phyloP scores from a whole-genome alignment of 2,888 invertebrate species.

The Dermolepida albohirtum region DNA sequence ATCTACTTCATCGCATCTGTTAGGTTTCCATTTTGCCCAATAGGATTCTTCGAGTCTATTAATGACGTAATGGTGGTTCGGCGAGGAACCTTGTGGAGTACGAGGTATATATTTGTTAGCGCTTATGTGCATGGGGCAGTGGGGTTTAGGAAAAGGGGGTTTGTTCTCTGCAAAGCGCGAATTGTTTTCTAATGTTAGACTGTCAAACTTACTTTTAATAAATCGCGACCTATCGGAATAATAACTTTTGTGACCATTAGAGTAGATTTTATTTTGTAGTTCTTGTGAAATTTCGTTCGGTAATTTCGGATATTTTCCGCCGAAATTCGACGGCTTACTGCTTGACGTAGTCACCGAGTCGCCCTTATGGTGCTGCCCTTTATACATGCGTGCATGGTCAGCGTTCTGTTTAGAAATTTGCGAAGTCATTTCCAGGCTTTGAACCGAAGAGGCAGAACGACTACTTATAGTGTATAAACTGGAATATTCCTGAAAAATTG shows the following conservation, averaged over 20 bases:
- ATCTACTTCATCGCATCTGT: slow-evolving; percentile 35
- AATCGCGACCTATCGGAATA: slow-evolving; percentile 21
- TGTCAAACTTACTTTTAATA: slow-evolving; percentile 39
- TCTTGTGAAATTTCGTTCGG: slow-evolving; percentile 37
- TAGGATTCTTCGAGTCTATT: slow-evolving; percentile 59
- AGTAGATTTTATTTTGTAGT: slow-evolving; percentile 31
- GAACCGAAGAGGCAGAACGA: slow-evolving; percentile 20
- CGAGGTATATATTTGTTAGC: background rate
- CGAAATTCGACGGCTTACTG: background rate
- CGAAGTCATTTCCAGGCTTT: slow-evolving; percentile 30
- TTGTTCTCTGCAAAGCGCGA: background rate
- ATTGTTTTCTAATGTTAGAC: slow-evolving; percentile 22
- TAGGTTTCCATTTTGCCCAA: slow-evolving; percentile 63
- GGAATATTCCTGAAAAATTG: slow-evolving; percentile 33
- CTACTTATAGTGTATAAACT: slow-evolving; percentile 41
- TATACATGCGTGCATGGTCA: slow-evolving; percentile 13
- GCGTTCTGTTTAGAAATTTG: slow-evolving; percentile 5
- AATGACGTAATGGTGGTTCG: slow-evolving; percentile 1
- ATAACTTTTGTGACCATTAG: slow-evolving; percentile 18
- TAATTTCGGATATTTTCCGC: slow-evolving; percentile 18
- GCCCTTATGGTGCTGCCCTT: slow-evolving; percentile 22
- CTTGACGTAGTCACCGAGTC: slow-evolving; percentile 5
- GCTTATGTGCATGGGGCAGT: slow-evolving; percentile 38
- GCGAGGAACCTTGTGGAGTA: background rate
- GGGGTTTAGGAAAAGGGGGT: slow-evolving; percentile 12